These are phyloP conservation scores for Pelochelys cantorii DNA, from an alignment of 2,797 vertebrate species.

Conservation along the genomic window DNA sequence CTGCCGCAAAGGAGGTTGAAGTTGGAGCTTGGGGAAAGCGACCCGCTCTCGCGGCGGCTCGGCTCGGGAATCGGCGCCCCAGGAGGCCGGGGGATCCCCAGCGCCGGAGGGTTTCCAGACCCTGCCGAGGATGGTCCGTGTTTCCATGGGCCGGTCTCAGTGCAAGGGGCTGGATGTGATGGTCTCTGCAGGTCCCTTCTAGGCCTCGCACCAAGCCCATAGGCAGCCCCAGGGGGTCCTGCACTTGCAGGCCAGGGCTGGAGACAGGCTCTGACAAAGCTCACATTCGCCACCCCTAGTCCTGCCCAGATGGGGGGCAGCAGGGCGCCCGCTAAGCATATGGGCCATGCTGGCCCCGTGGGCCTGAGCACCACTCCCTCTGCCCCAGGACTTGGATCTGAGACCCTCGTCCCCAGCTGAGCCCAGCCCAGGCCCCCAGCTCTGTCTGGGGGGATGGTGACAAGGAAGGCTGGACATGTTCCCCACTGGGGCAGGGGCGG, in stretches of 20 bases:
- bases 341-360: too few relatives aligned
- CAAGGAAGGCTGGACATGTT: background rate
- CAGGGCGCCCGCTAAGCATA: too few relatives aligned
- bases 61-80: background rate
- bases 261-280: background rate
- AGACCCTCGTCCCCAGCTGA: background rate
- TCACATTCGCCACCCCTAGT: too few relatives aligned
- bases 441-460: background rate
- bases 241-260: background rate
- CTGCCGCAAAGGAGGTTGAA: background rate
- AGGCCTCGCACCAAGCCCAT: too few relatives aligned
- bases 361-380: background rate
- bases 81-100: background rate
- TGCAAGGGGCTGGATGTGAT: too few relatives aligned
- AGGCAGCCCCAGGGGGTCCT: too few relatives aligned
- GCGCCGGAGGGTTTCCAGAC: background rate
- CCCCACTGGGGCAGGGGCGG: too few relatives aligned
- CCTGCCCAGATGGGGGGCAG: background rate
- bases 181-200: too few relatives aligned
- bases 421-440: too few relatives aligned
- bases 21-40: background rate
- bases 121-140: background rate
- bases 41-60: background rate
- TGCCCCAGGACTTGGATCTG: background rate
- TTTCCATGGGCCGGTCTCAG: background rate